Conservation (phyloP, 2,797 vertebrate species). For the Catharus ustulatus region DNA sequence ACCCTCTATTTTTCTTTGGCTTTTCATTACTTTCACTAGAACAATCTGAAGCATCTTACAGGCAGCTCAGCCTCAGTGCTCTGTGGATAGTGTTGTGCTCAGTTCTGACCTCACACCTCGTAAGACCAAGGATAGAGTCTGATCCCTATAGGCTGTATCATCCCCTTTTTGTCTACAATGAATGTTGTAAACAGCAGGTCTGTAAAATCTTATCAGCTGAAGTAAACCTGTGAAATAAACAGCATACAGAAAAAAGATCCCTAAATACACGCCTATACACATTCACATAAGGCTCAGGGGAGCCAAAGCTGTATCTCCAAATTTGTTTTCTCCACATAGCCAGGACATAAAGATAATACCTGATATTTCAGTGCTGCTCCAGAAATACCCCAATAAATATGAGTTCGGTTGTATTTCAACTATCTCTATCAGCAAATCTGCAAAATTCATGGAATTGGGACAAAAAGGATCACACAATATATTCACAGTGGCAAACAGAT, state of each 20-base stretch:
- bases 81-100: not conserved
- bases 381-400: not conserved
- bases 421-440: not conserved
- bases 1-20: constrained; percentile 20
- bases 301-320: not conserved
- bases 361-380: not conserved
- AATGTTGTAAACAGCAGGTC: not conserved
- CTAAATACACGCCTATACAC: not conserved
- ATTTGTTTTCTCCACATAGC: not conserved
- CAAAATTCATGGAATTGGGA: not conserved
- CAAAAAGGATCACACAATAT: not conserved
- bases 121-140: not conserved
- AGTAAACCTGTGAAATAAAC: constrained; percentile 8
- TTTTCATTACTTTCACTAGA: constrained; percentile 29
- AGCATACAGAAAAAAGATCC: not conserved
- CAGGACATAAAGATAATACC: not conserved
- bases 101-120: not conserved
- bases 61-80: not conserved
- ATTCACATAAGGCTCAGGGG: not conserved
- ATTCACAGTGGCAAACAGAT: not conserved
- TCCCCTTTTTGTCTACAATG: not conserved
- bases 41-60: constrained; percentile 13
- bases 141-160: not conserved
- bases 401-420: not conserved
- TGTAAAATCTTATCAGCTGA: not conserved